Percentiles rank a stretch among this genome's conserved stretches.
Conservation (phyloP, 2,888 invertebrate genomes). For the Polymixis lichenea region DNA sequence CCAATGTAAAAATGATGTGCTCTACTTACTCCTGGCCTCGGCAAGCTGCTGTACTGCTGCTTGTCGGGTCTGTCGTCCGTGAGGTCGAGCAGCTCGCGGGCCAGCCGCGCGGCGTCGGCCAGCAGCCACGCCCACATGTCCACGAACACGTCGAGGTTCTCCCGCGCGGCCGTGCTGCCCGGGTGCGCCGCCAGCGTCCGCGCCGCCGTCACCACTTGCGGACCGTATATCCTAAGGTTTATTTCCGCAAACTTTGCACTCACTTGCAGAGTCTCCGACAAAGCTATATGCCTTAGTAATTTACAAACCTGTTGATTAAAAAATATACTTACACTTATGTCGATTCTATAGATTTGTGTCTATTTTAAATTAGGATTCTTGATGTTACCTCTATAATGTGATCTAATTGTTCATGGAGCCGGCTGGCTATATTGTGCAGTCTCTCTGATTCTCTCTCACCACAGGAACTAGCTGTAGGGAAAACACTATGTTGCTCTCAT, state of each 20-base stretch:
- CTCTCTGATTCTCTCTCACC: constrained; percentile 94
- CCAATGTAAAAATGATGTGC: too few relatives aligned
- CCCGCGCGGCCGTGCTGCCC: constrained; percentile 98
- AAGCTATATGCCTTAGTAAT: constrained; percentile 98
- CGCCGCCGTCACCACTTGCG: constrained; percentile 98
- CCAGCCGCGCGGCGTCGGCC: constrained; percentile 97
- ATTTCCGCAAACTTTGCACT: constrained; percentile 99
- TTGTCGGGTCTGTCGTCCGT: constrained; percentile 91
- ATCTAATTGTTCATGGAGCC: constrained; percentile 99
- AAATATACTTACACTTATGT: constrained; percentile 14
- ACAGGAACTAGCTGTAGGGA: constrained; percentile 89
- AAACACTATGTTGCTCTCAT: constrained; percentile 17
- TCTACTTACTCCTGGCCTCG: constrained; percentile 97
- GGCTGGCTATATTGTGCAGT: constrained; percentile 97
- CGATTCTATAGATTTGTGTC: constrained; percentile 3
- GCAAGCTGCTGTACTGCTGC: constrained; percentile 96
- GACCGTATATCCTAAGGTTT: constrained; percentile 98
- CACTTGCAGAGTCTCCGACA: constrained; percentile 98
- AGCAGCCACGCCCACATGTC: constrained; percentile 99
- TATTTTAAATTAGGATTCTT: constrained; percentile 16
- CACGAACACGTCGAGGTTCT: constrained; percentile 98
- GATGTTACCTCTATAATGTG: constrained; percentile 98
- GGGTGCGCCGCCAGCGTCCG: constrained; percentile 97
- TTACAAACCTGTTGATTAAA: constrained; percentile 95
- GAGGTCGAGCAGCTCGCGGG: constrained; percentile 96